A percentile compares a stretch with the other conserved stretches of the same genome.
Conservation (phyloP, 2,888 invertebrate species). For the Copidosoma aretas region DNA sequence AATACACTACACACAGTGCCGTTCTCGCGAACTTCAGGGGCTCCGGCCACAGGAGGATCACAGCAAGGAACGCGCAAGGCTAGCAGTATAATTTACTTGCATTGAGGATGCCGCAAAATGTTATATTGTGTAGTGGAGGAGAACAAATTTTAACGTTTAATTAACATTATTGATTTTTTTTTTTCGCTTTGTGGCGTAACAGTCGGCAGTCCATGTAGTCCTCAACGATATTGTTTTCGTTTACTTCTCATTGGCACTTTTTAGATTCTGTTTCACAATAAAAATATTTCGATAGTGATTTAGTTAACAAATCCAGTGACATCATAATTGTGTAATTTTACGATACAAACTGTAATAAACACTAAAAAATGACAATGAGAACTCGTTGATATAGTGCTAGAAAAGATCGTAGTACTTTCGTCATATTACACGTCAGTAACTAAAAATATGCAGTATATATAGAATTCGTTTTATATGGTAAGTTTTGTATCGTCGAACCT, state of each 20-base stretch:
- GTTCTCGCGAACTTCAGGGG: no score
- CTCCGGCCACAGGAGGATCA: no score
- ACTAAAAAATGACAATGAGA: constrained; percentile 51
- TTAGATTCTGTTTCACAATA: constrained; percentile 31
- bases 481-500: constrained; percentile 58
- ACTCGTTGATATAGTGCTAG: constrained; percentile 44
- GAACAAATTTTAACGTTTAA: no score
- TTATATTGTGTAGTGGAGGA: no score
- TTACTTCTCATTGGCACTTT: constrained; percentile 50
- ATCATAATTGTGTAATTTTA: constrained; percentile 20
- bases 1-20: no score
- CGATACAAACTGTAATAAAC: constrained; percentile 15
- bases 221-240: constrained; percentile 45
- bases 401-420: constrained; percentile 48
- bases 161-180: constrained; percentile 29
- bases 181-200: constrained; percentile 49
- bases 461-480: constrained; percentile 56
- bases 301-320: constrained; percentile 10
- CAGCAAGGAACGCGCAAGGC: no score
- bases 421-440: constrained; percentile 54
- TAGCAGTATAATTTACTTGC: no score
- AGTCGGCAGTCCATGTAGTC: constrained; percentile 54
- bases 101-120: no score
- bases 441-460: constrained; percentile 57
- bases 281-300: constrained; percentile 19